Evolutionary conservation across 2,113 vertebrate species (phyloP).

Genomic region (Forbesichthys agassizii): DNA sequence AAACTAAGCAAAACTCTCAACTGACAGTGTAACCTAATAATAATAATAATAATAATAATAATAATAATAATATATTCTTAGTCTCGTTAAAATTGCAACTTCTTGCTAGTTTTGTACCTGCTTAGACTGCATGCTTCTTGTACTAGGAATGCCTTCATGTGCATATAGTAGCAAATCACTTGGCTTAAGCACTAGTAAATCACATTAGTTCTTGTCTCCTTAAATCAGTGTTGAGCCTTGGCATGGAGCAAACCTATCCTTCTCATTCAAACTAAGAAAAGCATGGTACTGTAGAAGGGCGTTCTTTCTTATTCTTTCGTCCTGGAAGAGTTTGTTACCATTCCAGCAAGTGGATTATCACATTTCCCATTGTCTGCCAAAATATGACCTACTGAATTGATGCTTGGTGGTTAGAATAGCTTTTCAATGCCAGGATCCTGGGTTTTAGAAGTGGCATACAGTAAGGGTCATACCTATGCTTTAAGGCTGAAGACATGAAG

Average conservation of each 20-base stretch:
- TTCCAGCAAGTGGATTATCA: background rate
- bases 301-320: conserved; percentile 22
- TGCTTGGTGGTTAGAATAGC: no score
- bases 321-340: background rate
- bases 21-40: no score
- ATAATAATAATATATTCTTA: background rate
- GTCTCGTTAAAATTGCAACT: conserved; percentile 33
- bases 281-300: conserved; percentile 15
- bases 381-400: background rate
- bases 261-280: conserved; percentile 39
- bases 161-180: conserved; percentile 36
- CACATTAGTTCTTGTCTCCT: conserved; percentile 55
- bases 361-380: background rate
- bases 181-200: conserved; percentile 51
- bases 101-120: conserved; percentile 28
- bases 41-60: no score
- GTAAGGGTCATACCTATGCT: no score
- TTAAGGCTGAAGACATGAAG: no score
- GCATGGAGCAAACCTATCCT: conserved; percentile 30
- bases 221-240: conserved; percentile 56
- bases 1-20: no score
- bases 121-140: conserved; percentile 35
- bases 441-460: no score
- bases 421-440: no score
- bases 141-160: conserved; percentile 31